Base-by-base conservation (phyloP, 2,888 invertebrate species). In the Nomada fucata region DNA sequence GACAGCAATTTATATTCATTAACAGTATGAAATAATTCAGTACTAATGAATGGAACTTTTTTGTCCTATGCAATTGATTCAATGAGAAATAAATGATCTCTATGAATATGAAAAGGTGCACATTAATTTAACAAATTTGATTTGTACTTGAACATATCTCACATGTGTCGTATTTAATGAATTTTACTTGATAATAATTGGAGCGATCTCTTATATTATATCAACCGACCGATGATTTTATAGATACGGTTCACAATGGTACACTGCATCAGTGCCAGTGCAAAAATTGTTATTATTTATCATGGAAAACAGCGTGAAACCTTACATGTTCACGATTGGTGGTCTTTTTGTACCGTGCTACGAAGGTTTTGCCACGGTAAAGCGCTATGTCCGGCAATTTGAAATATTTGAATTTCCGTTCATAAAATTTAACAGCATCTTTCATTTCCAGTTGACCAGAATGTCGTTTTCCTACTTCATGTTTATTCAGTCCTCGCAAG, bases 211-310 rank as follows among this genome's bases (percentile, higher is more conserved):
- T 36, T 36, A 36, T 36, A 36, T 36, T 36, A 36, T 36, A 36
- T 36, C 36, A 13, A 47, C 3, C 15, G 13, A 3, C 15, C 13
- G 1, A 13, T 47, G 11, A 47, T 47, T 47, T 47, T 47, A 7
- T 44, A 80, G 80, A 13, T 73, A 52, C 13, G 9, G 9, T 2
- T 52, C 61, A 7, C 20, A 26, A 44, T 80, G 80, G 80, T 80
- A 80, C 64, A 11, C n/a, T 3, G 42, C 23, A 5, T 23, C 84
- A 0, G 36, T 80, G 29, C 57, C 72, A 0, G 23, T 50, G 47
- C 84, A 73, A 4, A 85, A 85, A 55, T 29, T 73, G 1, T 53
- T 84, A 10, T 70, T 84, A 23, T 76, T 68, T 47, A 20, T 85
- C 10, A 71, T 82, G 55, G 71, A 76, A n/a, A 74, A 71, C 44